Conservation (phyloP, 2,797 vertebrate genomes). For the Pampus argenteus region DNA sequence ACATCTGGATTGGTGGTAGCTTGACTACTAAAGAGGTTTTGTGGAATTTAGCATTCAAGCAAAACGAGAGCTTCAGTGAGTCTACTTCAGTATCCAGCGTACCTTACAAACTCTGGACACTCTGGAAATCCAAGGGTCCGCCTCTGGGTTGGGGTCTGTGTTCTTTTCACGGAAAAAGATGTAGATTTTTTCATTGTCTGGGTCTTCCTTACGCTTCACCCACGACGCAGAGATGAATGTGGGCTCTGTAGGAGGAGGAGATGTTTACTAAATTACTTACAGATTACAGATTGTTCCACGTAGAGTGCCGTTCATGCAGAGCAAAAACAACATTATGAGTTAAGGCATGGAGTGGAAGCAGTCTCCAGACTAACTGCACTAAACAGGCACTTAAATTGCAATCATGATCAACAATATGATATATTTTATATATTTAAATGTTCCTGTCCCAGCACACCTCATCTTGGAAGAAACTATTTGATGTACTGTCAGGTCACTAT, state of each 20-base stretch:
- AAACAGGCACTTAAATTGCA: not conserved
- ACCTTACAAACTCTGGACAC: slow-evolving; percentile 88
- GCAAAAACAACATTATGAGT: too few species aligned
- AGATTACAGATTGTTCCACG: not conserved
- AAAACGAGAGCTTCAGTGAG: not conserved
- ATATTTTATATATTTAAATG: too few species aligned
- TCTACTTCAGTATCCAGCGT: not conserved
- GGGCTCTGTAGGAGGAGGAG: slow-evolving; percentile 73
- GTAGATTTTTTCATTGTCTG: slow-evolving; percentile 86
- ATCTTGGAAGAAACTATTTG: not conserved
- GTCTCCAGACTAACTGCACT: not conserved
- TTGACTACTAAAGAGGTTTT: slow-evolving; percentile 14
- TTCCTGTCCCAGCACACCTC: too few species aligned
- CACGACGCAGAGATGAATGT: slow-evolving; percentile 81
- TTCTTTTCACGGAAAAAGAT: slow-evolving; percentile 87
- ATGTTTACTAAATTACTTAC: slow-evolving; percentile 8
- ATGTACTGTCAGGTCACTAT: not conserved
- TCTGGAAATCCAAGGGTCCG: slow-evolving; percentile 85
- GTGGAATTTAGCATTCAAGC: not conserved
- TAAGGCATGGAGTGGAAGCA: not conserved
- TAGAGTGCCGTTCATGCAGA: too few species aligned
- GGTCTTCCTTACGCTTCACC: slow-evolving; percentile 72
- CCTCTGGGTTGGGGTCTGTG: slow-evolving; percentile 78
- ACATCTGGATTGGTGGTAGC: not conserved
- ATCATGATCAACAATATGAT: too few species aligned